Evolutionary conservation across 2,888 invertebrate species (phyloP).

Genomic region (Odiellus spinosus): DNA sequence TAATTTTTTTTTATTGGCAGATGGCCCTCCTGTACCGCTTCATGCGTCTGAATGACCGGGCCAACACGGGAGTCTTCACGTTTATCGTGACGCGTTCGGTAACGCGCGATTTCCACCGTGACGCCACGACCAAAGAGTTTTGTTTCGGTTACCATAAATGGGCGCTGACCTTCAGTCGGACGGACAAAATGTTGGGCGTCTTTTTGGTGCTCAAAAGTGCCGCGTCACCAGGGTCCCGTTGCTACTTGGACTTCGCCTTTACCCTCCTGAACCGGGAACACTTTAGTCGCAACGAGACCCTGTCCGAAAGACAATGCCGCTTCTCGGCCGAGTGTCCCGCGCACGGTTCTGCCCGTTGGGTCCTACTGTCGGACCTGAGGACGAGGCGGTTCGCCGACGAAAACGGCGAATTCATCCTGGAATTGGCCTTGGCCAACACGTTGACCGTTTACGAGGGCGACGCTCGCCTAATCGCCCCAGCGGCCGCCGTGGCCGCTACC

Average conservation of each 20-base stretch:
- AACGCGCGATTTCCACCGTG: constrained; percentile 57
- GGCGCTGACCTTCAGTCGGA: constrained; percentile 60
- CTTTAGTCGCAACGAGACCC: constrained; percentile 63
- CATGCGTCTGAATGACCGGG: constrained; percentile 62
- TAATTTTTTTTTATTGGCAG: neutral
- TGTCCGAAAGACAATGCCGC: constrained; percentile 41
- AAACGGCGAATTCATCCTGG: constrained; percentile 62
- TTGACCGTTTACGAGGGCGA: constrained; percentile 57
- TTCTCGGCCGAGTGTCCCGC: constrained; percentile 52
- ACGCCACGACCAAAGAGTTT: constrained; percentile 65
- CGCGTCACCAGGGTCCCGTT: constrained; percentile 43
- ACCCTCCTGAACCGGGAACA: constrained; percentile 63
- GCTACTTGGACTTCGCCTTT: constrained; percentile 63
- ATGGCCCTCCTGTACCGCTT: constrained; percentile 67
- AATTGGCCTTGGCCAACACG: constrained; percentile 56
- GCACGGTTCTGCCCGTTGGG: constrained; percentile 55
- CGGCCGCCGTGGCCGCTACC: constrained; percentile 13
- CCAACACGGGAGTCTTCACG: constrained; percentile 58
- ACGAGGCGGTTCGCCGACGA: constrained; percentile 56
- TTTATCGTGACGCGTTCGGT: constrained; percentile 64
- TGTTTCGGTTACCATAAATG: constrained; percentile 64
- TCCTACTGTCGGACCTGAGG: constrained; percentile 51
- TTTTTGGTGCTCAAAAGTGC: constrained; percentile 60
- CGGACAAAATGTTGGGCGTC: constrained; percentile 57
- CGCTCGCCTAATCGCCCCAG: constrained; percentile 34